Conservation (phyloP, 1,140 invertebrate genomes). For the Wasmannia auropunctata region DNA sequence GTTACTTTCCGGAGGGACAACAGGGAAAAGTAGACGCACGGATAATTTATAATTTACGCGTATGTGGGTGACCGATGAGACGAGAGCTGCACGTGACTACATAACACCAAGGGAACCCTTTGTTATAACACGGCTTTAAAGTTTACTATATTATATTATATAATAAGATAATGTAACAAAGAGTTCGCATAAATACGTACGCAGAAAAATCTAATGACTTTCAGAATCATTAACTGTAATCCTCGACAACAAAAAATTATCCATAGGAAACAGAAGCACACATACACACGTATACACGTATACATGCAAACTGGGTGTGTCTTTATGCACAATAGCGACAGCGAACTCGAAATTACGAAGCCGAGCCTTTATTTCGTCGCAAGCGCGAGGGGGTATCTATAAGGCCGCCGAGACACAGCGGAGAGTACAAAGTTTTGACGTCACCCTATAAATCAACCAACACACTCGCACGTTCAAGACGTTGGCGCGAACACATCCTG, state of each 20-base stretch:
- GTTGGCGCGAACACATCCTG: constrained; percentile 72
- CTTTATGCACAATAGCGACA: constrained; percentile 32
- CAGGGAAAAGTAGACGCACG: constrained; percentile 53
- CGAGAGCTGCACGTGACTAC: constrained; percentile 58
- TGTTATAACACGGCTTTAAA: constrained; percentile 58
- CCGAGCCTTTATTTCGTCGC: constrained; percentile 76
- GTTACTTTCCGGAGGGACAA: constrained; percentile 77
- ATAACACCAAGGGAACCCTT: constrained; percentile 54
- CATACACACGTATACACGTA: background rate
- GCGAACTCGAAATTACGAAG: constrained; percentile 72
- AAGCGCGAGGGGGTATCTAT: constrained; percentile 53
- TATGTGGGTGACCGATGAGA: constrained; percentile 74
- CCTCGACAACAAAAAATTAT: constrained; percentile 11
- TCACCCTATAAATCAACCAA: constrained; percentile 82
- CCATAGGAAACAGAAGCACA: background rate
- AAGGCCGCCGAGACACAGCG: constrained; percentile 70
- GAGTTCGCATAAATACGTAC: background rate
- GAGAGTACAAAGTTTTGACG: constrained; percentile 84
- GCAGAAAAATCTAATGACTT: background rate
- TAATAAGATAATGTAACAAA: background rate
- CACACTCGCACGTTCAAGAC: constrained; percentile 74
- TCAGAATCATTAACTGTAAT: background rate
- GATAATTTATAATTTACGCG: constrained; percentile 81
- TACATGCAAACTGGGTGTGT: background rate
- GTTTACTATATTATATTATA: constrained; percentile 50